phyloP scores from a whole-genome alignment of 1,140 invertebrate species.

The Ceratitis capitata region DNA sequence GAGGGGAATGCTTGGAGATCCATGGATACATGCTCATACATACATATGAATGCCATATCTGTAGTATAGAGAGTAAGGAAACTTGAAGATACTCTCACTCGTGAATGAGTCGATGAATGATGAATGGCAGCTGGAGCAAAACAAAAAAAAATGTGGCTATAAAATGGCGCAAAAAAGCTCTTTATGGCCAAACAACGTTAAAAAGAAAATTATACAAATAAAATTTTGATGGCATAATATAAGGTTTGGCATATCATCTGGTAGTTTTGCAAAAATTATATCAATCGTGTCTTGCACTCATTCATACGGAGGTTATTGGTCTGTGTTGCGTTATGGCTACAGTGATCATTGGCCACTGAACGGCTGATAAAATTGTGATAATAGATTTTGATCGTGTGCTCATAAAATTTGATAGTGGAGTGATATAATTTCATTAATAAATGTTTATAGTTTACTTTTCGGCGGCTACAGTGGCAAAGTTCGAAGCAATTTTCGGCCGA shows the following conservation, averaged over 20 bases:
- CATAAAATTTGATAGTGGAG: neutral
- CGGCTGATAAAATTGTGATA: neutral
- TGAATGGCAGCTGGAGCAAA: neutral
- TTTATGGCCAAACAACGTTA: neutral
- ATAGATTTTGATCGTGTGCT: neutral
- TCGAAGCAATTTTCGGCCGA: too few relatives aligned
- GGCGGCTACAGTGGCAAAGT: too few relatives aligned
- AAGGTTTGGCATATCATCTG: neutral
- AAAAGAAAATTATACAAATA: neutral
- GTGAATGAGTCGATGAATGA: constrained; percentile 3
- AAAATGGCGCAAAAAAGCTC: neutral
- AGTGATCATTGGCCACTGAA: neutral
- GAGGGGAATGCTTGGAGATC: neutral
- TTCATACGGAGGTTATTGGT: neutral
- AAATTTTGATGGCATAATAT: constrained; percentile 5
- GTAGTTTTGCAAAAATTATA: neutral
- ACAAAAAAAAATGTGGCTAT: neutral
- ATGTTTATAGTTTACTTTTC: too few relatives aligned
- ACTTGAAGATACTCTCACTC: neutral
- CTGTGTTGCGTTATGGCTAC: neutral
- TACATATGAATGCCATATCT: too few relatives aligned
- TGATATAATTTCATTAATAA: neutral
- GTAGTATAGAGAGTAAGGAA: too few relatives aligned
- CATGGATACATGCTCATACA: neutral
- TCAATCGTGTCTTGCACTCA: neutral